phyloP scores from a whole-genome alignment of 2,113 vertebrate species.

The Gallinago media region DNA sequence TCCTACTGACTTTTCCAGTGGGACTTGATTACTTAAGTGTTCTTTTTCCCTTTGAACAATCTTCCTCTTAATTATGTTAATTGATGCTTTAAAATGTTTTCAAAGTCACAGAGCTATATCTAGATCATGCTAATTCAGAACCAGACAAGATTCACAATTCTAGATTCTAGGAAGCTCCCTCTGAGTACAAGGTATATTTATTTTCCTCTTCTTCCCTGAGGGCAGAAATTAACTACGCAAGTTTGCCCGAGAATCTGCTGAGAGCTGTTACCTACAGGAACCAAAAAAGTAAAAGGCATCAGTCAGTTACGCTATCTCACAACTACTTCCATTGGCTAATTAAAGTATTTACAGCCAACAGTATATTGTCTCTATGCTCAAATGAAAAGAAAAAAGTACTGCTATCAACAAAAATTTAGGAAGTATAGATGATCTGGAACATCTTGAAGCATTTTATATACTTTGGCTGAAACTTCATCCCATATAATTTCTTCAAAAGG shows the following conservation, averaged over 20 bases:
- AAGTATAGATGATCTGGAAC: neutral
- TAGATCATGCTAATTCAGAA: neutral
- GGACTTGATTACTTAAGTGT: neutral
- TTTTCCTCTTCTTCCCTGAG: slow-evolving; percentile 3
- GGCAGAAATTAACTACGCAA: slow-evolving; percentile 9
- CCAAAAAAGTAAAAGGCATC: neutral
- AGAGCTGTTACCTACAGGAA: neutral
- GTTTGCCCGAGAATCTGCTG: neutral
- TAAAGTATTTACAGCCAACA: neutral
- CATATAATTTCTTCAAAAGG: neutral
- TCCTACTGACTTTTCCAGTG: neutral
- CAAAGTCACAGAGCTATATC: neutral
- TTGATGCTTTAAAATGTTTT: neutral
- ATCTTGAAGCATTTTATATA: neutral
- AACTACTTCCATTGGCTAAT: neutral
- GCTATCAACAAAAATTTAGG: neutral
- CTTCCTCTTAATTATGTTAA: slow-evolving; percentile 10
- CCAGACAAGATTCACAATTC: neutral
- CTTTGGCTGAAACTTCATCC: neutral
- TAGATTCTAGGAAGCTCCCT: neutral
- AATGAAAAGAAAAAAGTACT: neutral
- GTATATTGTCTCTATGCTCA: neutral
- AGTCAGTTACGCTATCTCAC: neutral
- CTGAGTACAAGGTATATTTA: neutral
- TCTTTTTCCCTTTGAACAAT: slow-evolving; percentile 11